Evolutionary conservation across 2,888 invertebrate species (phyloP), one percentile per base, ranked within the genome.

Genomic region (Cheilosia variabilis): DNA sequence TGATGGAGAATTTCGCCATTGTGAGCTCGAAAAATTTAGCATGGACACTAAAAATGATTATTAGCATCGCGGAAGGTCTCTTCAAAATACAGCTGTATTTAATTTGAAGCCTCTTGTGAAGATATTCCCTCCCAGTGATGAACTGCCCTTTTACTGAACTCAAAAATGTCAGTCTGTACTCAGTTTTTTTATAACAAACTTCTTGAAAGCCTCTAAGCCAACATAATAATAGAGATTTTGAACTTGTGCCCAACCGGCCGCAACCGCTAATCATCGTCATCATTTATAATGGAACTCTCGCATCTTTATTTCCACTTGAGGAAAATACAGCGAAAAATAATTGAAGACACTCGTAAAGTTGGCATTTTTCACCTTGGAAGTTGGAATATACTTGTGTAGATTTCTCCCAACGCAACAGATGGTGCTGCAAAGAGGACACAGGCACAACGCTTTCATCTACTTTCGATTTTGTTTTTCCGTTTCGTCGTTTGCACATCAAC

Each of bases 391-490:
- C 31, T 58, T 52, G 37, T 52, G 37, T 72, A 79, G 47, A 80
- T 80, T 80, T 80, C 79, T 53, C 79, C 41, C 24, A 52, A 52
- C 4, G 13, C 22, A 58, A 41, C 62, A 52, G 58, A 58, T 52
- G 57, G 66, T 65, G 41, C 4, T 53, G 34, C 17, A 69, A 69
- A 13, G 78, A 78, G 50, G 66, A 80, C 27, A 55, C 22, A 24
- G 7, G 15, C 65, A n/a, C 69, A 65, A 43, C 75, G 75, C 81
- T 75, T 75, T 80, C 75, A 80, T 80, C 76, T 80, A 75, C 81
- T 81, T 81, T 81, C 75, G 63, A 76, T 81, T 76, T 60, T 75
- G 22, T 55, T 69, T 76, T 75, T 69, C 41, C 63, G 55, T 72
- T 41, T 22, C 31, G 10, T 37, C 22, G 65, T 72, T 66, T 66